Evolutionary conservation across 2,888 invertebrate species (phyloP), one percentile per base, ranked within the genome.

Genomic region (Eurois occulta): DNA sequence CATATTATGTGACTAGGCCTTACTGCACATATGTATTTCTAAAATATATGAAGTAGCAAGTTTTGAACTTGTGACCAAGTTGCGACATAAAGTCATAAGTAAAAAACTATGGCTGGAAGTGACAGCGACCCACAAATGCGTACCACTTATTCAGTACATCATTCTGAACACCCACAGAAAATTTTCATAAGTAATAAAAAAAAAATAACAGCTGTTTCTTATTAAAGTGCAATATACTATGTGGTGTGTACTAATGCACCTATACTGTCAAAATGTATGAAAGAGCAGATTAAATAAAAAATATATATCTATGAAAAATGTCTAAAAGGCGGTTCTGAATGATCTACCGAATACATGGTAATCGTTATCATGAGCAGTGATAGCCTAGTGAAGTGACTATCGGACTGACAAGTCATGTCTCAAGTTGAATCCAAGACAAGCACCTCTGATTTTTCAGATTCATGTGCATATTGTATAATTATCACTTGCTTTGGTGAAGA

Each of bases 1-100:
- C 70, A 8, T 32, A 38, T 3, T 38, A 28, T 70, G 66, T 71
- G 85, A 75, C 82, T 81, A 85, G 85, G 78, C 52, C 41, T 38
- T 28, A 43, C 13, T 74, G 58, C 46, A 83, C 65, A 83, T 28
- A 48, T 41, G 46, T 84, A 80, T 55, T 75, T 46, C 6, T 41
- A 52, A 65, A 73, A 55, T 52, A 74, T 69, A 16, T 41, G 43
- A 60, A 68, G 16, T 35, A 67, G 32, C 35, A 68, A 41, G 68
- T 64, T 71, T 55, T 62, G 24, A 77, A 16, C 43, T 60, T 72
- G 68, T 69, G 64, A 79, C 18, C 43, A 60, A 75, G 60, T 69
- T 69, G 55, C 10, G 52, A 55, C 46, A 55, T 52, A 65, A n/a
- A 65, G 18, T 65, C 41, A 18, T 65, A 65, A 48, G 32, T 60